Evolutionary conservation across 2,888 invertebrate species (phyloP).

Genomic region (Rhorus exstirpatorius): DNA sequence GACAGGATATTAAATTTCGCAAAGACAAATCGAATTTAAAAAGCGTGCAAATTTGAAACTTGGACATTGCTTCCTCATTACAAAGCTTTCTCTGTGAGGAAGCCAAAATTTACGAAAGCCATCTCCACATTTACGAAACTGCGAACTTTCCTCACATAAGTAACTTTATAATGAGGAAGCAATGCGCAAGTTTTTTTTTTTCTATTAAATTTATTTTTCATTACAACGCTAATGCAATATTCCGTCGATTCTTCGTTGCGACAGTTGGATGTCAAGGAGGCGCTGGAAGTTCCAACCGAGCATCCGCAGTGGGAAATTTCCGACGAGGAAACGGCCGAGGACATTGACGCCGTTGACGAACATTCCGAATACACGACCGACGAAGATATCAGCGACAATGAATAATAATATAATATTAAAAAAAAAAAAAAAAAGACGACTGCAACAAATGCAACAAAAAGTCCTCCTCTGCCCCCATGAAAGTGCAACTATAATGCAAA

Average conservation of each 20-base stretch:
- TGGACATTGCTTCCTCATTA: too few species aligned
- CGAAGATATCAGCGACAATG: constrained; percentile 89
- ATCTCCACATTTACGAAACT: too few species aligned
- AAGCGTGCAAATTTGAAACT: too few species aligned
- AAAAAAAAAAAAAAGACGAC: not conserved
- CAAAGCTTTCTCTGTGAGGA: too few species aligned
- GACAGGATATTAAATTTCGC: too few species aligned
- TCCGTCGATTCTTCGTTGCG: not conserved
- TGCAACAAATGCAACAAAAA: constrained; percentile 14
- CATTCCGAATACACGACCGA: constrained; percentile 90
- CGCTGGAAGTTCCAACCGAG: constrained; percentile 95
- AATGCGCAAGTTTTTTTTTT: too few species aligned
- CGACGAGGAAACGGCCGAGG: constrained; percentile 94
- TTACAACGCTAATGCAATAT: constrained; percentile 8
- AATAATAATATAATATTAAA: constrained; percentile 74
- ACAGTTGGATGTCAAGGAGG: constrained; percentile 97
- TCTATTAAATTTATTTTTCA: not conserved
- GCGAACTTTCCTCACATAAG: too few species aligned
- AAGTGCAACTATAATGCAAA: too few species aligned
- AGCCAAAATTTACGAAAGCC: too few species aligned
- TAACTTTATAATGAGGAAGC: too few species aligned
- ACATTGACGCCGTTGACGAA: constrained; percentile 89
- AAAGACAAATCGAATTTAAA: too few species aligned
- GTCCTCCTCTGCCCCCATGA: too few species aligned
- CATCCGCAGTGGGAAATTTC: constrained; percentile 99